These are phyloP conservation scores for Ancistrus triradiatus DNA, from an alignment of 2,113 vertebrate species.

Conservation along the genomic window DNA sequence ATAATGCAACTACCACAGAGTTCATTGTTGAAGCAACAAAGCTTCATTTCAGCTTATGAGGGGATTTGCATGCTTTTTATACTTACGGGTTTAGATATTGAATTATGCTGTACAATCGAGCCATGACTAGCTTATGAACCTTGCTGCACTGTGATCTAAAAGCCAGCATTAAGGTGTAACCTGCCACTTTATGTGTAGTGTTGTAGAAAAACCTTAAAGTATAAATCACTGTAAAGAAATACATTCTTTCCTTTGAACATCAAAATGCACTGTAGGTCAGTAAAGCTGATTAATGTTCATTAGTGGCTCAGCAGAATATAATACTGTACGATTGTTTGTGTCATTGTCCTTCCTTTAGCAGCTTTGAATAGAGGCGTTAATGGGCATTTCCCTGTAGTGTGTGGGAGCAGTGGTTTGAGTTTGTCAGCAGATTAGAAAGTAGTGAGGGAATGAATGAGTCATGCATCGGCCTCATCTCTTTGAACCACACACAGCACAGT, in stretches of 20 bases:
- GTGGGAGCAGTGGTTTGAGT: slow-evolving; percentile 17
- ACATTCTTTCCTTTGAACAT: no score
- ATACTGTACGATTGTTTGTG: neutral
- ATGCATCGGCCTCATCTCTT: slow-evolving; percentile 2
- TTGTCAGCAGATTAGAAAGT: slow-evolving; percentile 19
- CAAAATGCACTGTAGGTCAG: neutral
- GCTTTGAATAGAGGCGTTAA: neutral
- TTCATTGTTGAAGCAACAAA: slow-evolving; percentile 2
- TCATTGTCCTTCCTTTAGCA: neutral
- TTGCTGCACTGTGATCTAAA: neutral
- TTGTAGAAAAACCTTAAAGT: neutral
- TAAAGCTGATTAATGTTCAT: slow-evolving; percentile 4
- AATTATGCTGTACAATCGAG: neutral
- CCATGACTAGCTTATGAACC: no score
- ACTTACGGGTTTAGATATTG: neutral
- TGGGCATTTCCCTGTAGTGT: slow-evolving; percentile 25
- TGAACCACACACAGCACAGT: neutral
- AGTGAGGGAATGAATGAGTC: slow-evolving; percentile 18
- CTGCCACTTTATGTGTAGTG: no score
- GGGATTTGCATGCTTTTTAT: neutral
- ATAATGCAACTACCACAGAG: slow-evolving; percentile 8
- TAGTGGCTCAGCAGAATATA: neutral
- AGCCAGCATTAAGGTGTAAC: neutral
- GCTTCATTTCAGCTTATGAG: slow-evolving; percentile 7
- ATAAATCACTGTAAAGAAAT: no score